phyloP scores from a whole-genome alignment of 1,140 invertebrate genomes.

The Helicoverpa zea region DNA sequence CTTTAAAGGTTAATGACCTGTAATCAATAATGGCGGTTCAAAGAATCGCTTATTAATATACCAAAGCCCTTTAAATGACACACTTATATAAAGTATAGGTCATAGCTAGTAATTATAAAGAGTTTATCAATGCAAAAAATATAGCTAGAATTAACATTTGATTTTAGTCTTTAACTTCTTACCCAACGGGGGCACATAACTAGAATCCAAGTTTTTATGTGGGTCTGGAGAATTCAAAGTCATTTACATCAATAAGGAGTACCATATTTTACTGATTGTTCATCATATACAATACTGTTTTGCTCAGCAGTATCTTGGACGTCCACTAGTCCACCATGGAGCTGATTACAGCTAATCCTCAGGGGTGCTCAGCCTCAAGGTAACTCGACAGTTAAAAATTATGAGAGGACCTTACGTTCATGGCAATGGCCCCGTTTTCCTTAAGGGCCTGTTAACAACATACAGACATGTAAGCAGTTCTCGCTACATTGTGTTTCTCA shows the following conservation, averaged over 20 bases:
- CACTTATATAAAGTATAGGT: not conserved
- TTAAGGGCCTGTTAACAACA: constrained; percentile 44
- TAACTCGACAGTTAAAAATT: constrained; percentile 27
- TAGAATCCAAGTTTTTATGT: too few relatives aligned
- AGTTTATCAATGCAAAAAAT: not conserved
- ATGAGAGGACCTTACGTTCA: constrained; percentile 22
- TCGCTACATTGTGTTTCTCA: constrained; percentile 14
- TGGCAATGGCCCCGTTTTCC: constrained; percentile 36
- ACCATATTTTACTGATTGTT: too few relatives aligned
- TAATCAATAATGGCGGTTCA: not conserved
- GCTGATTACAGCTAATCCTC: constrained; percentile 20
- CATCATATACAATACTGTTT: too few relatives aligned
- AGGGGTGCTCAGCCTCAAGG: not conserved
- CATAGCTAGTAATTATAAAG: not conserved
- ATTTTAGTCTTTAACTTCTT: too few relatives aligned
- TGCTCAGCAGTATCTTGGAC: too few relatives aligned
- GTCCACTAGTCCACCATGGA: not conserved
- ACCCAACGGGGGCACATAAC: too few relatives aligned
- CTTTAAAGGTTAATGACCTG: constrained; percentile 35
- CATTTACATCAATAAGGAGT: too few relatives aligned
- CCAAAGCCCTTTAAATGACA: not conserved
- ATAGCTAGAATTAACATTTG: too few relatives aligned
- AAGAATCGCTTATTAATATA: not conserved
- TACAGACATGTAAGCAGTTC: constrained; percentile 37
- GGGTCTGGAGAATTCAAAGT: too few relatives aligned